Evolutionary conservation across 1,140 invertebrate species (phyloP).

Genomic region (Tachypleus tridentatus): DNA sequence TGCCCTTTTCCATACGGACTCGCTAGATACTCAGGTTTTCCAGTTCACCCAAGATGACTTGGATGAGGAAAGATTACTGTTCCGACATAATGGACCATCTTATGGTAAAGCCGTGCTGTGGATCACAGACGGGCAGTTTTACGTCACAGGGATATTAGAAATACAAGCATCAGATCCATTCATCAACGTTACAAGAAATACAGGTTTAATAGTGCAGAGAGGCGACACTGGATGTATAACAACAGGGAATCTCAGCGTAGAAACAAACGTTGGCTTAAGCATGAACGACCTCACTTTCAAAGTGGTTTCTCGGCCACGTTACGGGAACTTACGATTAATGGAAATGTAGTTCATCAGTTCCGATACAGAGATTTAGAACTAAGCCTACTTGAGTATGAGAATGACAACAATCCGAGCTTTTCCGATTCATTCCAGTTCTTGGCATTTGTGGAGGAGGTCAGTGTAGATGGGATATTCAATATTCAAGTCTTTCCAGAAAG

Average conservation of each 20-base stretch:
- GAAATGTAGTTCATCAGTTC: conserved; percentile 27
- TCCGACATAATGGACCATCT: conserved; percentile 65
- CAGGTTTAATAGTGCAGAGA: conserved; percentile 34
- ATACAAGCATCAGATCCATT: conserved; percentile 40
- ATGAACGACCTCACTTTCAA: conserved; percentile 34
- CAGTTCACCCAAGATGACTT: conserved; percentile 80
- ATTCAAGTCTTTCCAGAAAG: conserved; percentile 54
- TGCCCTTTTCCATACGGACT: conserved; percentile 33
- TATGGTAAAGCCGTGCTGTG: conserved; percentile 58
- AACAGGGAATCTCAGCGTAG: conserved; percentile 40
- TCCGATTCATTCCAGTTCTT: conserved; percentile 19
- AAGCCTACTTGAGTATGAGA: conserved; percentile 31
- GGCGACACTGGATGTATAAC: conserved; percentile 30
- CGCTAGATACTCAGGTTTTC: conserved; percentile 32
- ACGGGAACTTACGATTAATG: conserved; percentile 32
- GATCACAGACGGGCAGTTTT: conserved; percentile 51
- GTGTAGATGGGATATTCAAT: conserved; percentile 38
- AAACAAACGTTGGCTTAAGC: conserved; percentile 57
- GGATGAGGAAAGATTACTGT: conserved; percentile 58
- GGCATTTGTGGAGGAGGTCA: conserved; percentile 37
- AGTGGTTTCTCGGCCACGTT: conserved; percentile 32
- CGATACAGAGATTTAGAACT: conserved; percentile 35
- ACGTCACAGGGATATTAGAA: conserved; percentile 35
- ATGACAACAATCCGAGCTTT: conserved; percentile 22
- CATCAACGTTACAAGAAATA: conserved; percentile 37